A percentile compares a stretch with the other conserved stretches of the same genome.
phyloP scores from a whole-genome alignment of 2,797 vertebrate species.

The Allobates femoralis region DNA sequence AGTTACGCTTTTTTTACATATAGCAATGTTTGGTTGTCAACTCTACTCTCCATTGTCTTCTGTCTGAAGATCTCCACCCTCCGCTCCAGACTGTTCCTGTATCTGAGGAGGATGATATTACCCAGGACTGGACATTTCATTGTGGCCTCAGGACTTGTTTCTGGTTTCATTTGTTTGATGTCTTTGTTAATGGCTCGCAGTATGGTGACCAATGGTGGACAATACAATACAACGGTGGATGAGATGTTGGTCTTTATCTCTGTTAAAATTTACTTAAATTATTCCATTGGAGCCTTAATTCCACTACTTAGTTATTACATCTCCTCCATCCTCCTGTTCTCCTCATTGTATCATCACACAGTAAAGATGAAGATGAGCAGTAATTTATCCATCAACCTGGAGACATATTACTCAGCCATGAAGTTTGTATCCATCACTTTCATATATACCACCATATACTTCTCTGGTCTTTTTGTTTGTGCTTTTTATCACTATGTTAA shows the following conservation, averaged over 20 bases:
- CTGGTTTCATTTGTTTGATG: background rate
- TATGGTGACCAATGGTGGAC: background rate
- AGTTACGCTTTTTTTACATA: background rate
- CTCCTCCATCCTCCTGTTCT: background rate
- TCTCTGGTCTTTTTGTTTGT: background rate
- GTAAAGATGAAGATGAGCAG: too few relatives aligned
- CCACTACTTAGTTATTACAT: background rate
- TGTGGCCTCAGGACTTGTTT: too few relatives aligned
- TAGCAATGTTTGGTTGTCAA: background rate
- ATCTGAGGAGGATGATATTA: too few relatives aligned
- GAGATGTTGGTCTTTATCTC: too few relatives aligned
- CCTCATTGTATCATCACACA: too few relatives aligned
- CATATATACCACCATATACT: background rate
- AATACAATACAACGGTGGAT: background rate
- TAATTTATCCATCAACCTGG: too few relatives aligned
- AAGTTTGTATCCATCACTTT: too few relatives aligned
- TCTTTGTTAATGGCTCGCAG: background rate
- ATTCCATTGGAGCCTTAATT: background rate
- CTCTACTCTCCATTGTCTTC: conserved; percentile 3
- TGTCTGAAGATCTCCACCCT: conserved; percentile 1
- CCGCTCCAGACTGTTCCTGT: too few relatives aligned
- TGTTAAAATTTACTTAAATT: background rate
- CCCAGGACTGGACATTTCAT: too few relatives aligned
- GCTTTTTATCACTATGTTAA: background rate
- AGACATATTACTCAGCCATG: background rate